phyloP scores from a whole-genome alignment of 1,140 invertebrate species.

The Plutomurus gul region DNA sequence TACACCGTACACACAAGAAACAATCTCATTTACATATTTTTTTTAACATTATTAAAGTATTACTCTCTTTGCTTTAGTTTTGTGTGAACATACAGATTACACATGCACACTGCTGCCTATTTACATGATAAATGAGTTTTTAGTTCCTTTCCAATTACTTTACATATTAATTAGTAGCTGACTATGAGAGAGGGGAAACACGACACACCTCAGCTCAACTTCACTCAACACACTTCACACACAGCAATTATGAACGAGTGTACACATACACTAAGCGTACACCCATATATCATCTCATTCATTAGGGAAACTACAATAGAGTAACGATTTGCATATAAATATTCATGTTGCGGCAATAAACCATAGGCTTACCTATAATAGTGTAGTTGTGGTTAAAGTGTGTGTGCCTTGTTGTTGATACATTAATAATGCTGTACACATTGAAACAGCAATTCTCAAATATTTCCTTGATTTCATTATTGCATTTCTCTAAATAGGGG shows the following conservation, averaged over 20 bases:
- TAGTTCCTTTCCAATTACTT: conserved; percentile 22
- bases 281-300: conserved; percentile 20
- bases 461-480: conserved; percentile 21
- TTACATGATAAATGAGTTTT: conserved; percentile 23
- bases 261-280: neutral
- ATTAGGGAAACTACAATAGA: neutral
- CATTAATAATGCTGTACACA: neutral
- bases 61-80: neutral
- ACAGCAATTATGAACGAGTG: neutral
- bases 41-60: neutral
- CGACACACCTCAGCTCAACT: neutral
- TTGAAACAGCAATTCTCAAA: neutral
- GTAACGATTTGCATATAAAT: conserved; percentile 27
- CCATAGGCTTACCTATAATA: neutral
- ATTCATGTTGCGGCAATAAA: conserved; percentile 6
- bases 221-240: conserved; percentile 1
- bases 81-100: neutral
- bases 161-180: conserved; percentile 30
- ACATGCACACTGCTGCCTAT: neutral
- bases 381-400: neutral
- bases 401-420: neutral
- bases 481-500: conserved; percentile 2
- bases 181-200: neutral
- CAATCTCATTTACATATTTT: neutral
- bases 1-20: too few relatives aligned